phyloP scores from a whole-genome alignment of 2,797 vertebrate genomes.

The Semaprochilodus insignis region DNA sequence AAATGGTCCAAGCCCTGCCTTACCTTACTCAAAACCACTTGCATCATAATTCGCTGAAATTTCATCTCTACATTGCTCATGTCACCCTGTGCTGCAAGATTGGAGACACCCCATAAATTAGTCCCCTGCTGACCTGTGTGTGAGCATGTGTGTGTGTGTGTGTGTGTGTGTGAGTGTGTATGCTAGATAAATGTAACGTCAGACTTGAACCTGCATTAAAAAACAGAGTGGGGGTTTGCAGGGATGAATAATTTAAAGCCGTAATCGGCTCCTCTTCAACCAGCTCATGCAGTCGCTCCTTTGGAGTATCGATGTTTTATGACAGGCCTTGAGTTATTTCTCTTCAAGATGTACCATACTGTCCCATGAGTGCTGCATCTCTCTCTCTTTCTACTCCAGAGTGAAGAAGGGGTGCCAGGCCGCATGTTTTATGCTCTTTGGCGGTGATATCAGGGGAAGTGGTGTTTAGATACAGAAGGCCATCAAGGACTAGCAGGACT shows the following conservation, averaged over 20 bases:
- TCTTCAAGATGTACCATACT: conserved; percentile 52
- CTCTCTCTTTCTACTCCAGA: not conserved
- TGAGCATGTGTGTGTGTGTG: not conserved
- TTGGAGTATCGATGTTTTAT: conserved; percentile 71
- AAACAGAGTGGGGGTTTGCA: not conserved
- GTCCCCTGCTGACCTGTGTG: not conserved
- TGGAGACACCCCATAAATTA: not conserved
- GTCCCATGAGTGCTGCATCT: conserved; percentile 27
- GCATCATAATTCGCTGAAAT: not conserved
- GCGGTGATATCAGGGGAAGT: conserved; percentile 54
- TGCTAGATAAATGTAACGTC: not conserved
- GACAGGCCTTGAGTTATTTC: conserved; percentile 68
- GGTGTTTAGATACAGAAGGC: conserved; percentile 29
- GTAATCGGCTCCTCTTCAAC: conserved; percentile 63
- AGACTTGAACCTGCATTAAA: conserved; percentile 16
- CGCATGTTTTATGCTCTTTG: conserved; percentile 57
- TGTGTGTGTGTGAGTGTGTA: conserved; percentile 11
- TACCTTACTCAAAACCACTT: not conserved
- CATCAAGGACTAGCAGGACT: not conserved
- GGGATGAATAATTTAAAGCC: conserved; percentile 70
- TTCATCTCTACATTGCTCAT: conserved; percentile 5
- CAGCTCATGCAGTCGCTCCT: conserved; percentile 54
- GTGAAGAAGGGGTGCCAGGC: conserved; percentile 23
- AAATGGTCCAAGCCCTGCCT: not conserved
- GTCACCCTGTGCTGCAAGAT: conserved; percentile 6